Conservation (phyloP, 2,888 invertebrate species). For the Ommatoiulus sabulosus region DNA sequence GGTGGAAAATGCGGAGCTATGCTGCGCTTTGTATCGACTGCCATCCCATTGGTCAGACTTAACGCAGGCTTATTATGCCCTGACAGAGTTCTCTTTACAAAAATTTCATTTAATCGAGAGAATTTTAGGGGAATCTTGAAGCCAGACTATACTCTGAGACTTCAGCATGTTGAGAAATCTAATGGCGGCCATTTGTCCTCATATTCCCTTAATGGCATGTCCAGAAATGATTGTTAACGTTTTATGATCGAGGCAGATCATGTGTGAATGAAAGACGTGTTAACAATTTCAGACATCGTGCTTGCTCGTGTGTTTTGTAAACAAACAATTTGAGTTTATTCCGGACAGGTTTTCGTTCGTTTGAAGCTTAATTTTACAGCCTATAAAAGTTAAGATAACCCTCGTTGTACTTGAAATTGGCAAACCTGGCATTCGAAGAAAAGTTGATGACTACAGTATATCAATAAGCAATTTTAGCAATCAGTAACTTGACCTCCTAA, state of each 20-base stretch:
- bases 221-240: neutral
- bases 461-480: too few species aligned
- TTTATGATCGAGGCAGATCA: neutral
- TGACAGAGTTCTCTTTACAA: neutral
- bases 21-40: neutral
- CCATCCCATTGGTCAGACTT: neutral
- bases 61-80: conserved; percentile 5
- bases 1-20: neutral
- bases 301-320: too few species aligned
- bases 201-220: neutral
- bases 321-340: neutral
- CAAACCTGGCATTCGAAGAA: too few species aligned
- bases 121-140: neutral
- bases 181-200: neutral
- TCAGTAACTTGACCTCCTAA: too few species aligned
- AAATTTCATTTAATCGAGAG: neutral
- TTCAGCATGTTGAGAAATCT: neutral
- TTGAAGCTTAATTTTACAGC: too few species aligned
- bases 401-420: too few species aligned
- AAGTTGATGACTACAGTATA: too few species aligned
- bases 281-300: neutral
- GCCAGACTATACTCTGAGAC: neutral
- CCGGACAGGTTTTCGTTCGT: neutral
- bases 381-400: neutral
- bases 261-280: neutral